Conservation (phyloP, 2,888 invertebrate species). For the Sisyra nigra region DNA sequence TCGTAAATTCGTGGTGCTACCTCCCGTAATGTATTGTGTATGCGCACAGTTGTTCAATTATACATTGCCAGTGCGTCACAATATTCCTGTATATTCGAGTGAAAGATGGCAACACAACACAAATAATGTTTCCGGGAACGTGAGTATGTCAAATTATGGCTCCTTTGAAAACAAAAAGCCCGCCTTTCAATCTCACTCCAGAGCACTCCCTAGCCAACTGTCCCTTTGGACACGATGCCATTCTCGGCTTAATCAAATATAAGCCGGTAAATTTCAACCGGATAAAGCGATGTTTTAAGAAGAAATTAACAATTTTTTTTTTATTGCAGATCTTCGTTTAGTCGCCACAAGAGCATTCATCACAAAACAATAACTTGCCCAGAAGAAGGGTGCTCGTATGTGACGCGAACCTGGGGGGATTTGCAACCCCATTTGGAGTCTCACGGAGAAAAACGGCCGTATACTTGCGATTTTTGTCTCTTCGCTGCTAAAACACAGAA, state of each 20-base stretch:
- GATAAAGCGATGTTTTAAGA: background rate
- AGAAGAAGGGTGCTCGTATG: constrained; percentile 36
- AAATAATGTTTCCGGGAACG: too few relatives aligned
- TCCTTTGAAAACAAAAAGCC: too few relatives aligned
- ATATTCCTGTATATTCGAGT: background rate
- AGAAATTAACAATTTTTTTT: background rate
- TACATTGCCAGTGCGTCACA: constrained; percentile 3
- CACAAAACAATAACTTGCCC: constrained; percentile 38
- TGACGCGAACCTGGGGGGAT: constrained; percentile 35
- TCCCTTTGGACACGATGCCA: too few relatives aligned
- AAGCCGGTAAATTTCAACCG: too few relatives aligned
- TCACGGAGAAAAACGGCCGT: constrained; percentile 34
- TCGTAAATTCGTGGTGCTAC: constrained; percentile 26
- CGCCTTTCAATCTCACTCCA: too few relatives aligned
- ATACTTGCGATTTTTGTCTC: constrained; percentile 31
- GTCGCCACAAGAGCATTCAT: constrained; percentile 37
- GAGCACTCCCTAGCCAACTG: too few relatives aligned
- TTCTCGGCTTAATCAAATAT: too few relatives aligned
- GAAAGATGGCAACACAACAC: background rate
- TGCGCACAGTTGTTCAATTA: constrained; percentile 7
- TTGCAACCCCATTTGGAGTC: constrained; percentile 34
- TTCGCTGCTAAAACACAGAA: constrained; percentile 36
- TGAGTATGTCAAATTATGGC: too few relatives aligned
- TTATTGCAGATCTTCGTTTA: constrained; percentile 34
- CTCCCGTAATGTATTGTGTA: constrained; percentile 1